Evolutionary conservation across 2,797 vertebrate genomes (phyloP).

Genomic region (Rhabdophis nuchalis): DNA sequence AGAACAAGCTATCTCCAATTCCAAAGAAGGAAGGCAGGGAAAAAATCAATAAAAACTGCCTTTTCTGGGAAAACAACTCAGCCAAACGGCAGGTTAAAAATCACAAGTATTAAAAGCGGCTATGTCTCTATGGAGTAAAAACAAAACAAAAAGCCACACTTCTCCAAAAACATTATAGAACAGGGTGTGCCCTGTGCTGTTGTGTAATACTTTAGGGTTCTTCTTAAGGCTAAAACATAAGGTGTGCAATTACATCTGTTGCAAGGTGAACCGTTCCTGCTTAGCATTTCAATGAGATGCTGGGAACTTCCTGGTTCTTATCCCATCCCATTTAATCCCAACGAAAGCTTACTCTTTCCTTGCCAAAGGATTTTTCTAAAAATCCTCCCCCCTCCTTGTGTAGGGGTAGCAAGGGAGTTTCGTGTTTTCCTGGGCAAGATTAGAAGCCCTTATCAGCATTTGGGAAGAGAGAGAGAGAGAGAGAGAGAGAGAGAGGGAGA

Average conservation of each 20-base stretch:
- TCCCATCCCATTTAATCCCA: not conserved
- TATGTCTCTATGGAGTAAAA: not conserved
- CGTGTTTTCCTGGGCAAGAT: not conserved
- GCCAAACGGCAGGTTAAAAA: not conserved
- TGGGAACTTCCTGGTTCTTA: not conserved
- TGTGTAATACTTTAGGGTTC: slow-evolving; percentile 42
- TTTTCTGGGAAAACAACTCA: not conserved
- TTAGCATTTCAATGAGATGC: not conserved
- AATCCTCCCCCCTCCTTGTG: not conserved
- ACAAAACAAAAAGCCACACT: too few relatives aligned
- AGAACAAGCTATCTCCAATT: slow-evolving; percentile 8
- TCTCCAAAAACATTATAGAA: not conserved
- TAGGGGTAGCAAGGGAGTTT: not conserved
- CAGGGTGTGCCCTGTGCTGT: slow-evolving; percentile 22
- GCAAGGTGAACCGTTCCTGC: not conserved
- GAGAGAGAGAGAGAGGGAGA: not conserved
- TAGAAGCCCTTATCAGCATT: not conserved
- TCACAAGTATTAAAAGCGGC: not conserved
- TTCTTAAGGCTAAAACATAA: slow-evolving; percentile 2
- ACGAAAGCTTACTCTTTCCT: not conserved
- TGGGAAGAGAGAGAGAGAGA: not conserved
- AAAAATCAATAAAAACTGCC: not conserved
- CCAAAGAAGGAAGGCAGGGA: not conserved
- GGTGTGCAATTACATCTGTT: not conserved
- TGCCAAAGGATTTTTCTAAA: not conserved